A percentile compares a stretch with the other conserved stretches of the same genome.
These are phyloP conservation scores for Notocelia uddmanniana DNA, from an alignment of 2,888 invertebrate genomes.

Conservation along the genomic window DNA sequence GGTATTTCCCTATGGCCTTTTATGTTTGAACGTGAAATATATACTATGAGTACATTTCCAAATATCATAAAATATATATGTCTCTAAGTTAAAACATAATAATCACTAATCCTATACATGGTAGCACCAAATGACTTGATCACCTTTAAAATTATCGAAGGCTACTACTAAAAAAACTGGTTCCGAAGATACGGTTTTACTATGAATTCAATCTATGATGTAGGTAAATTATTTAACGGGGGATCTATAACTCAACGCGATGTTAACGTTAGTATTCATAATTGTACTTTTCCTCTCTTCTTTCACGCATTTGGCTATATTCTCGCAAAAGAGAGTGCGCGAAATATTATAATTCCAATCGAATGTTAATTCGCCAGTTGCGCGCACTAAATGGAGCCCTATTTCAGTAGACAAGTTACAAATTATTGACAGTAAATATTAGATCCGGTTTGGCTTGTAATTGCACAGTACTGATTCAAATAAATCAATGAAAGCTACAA, in stretches of 20 bases:
- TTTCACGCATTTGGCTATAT: not conserved
- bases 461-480: conserved; percentile 16
- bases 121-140: conserved; percentile 39
- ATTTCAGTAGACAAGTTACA: conserved; percentile 25
- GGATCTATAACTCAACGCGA: not conserved
- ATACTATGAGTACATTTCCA: too few species aligned
- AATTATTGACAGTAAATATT: conserved; percentile 49
- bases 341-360: not conserved
- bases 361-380: not conserved
- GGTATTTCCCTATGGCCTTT: too few species aligned
- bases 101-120: conserved; percentile 19
- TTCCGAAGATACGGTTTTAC: conserved; percentile 35
- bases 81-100: not conserved
- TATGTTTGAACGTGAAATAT: too few species aligned
- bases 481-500: conserved; percentile 23
- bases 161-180: conserved; percentile 40
- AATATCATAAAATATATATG: not conserved
- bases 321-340: not conserved
- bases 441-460: conserved; percentile 54
- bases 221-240: not conserved
- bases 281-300: not conserved
- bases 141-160: conserved; percentile 46
- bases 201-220: conserved; percentile 28
- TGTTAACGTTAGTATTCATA: not conserved
- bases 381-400: not conserved